Evolutionary conservation across 2,797 vertebrate genomes (phyloP), one percentile per base, ranked within the genome.

Genomic region (Trichosurus vulpecula): DNA sequence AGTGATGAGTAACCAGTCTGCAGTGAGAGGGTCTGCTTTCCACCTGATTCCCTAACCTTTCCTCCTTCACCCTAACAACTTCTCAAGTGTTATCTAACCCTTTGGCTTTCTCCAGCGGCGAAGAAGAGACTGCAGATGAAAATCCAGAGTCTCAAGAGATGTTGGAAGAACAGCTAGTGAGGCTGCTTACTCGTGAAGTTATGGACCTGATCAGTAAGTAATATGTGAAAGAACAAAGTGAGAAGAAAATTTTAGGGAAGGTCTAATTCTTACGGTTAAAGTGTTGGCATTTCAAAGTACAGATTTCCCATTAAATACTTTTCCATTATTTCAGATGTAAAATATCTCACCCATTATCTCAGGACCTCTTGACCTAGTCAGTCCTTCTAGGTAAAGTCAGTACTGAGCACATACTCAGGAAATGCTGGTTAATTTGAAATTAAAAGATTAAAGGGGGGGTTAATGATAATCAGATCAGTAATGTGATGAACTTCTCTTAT

Each of bases 111-210:
- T 87, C 61, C 87, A 99, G 98, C 95, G 99, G 98, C 91, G 99
- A 99, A 96, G 99, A 99, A 57, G 99, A 99, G 92, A 97, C 99
- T 91, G 98, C 98, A 95, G 99, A 99, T 94, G 99, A 99, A 95
- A 99, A 99, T 97, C 99, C 99, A 0, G 99, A 99, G 97, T 99
- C 99, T 57, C 99, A 99, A 98, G 99, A 99, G 98, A 99, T 99
- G 99, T 97, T 99, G 98, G 99, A 99, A 97, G 99, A 99, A 96
- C 99, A 99, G 96, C 98, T 99, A 96, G 98, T 99, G 81, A 99
- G 99, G 87, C 98, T 99, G 97, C 98, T 99, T 98, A 99, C 99
- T 47, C 99, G 99, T 95, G 99, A 99, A 98, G 99, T 99, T 96
- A 99, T 99, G 99, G 99, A 99, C 98, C 99, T 99, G 0, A 99